phyloP scores from a whole-genome alignment of 2,113 vertebrate species.

The Azemiops feae region DNA sequence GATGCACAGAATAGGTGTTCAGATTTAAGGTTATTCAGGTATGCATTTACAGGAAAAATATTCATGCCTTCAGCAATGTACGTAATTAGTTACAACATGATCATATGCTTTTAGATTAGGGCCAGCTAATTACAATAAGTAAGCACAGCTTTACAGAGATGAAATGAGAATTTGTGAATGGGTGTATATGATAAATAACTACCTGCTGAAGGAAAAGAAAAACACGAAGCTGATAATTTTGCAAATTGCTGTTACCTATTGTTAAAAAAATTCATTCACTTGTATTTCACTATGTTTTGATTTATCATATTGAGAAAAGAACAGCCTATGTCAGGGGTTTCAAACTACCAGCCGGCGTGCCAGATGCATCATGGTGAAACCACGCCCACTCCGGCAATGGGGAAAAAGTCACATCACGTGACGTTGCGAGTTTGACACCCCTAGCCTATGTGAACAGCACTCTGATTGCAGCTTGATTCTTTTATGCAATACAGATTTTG shows the following conservation, averaged over 20 bases:
- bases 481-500: not conserved
- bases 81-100: not conserved
- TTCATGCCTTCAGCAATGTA: not conserved
- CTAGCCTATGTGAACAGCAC: not conserved
- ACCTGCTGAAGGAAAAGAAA: not conserved
- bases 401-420: no score
- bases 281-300: constrained; percentile 21
- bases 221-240: not conserved
- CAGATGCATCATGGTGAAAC: no score
- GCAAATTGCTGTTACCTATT: not conserved
- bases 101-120: not conserved
- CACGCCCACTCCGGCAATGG: no score
- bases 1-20: not conserved
- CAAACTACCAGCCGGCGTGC: no score
- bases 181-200: not conserved
- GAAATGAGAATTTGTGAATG: not conserved
- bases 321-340: not conserved
- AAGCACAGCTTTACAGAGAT: not conserved
- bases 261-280: not conserved
- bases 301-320: constrained; percentile 23
- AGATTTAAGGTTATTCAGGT: not conserved
- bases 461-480: not conserved
- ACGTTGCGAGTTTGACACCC: no score
- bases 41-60: not conserved
- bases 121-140: not conserved